Conservation (phyloP, 1,140 invertebrate species). For the Drosophila sp. region DNA sequence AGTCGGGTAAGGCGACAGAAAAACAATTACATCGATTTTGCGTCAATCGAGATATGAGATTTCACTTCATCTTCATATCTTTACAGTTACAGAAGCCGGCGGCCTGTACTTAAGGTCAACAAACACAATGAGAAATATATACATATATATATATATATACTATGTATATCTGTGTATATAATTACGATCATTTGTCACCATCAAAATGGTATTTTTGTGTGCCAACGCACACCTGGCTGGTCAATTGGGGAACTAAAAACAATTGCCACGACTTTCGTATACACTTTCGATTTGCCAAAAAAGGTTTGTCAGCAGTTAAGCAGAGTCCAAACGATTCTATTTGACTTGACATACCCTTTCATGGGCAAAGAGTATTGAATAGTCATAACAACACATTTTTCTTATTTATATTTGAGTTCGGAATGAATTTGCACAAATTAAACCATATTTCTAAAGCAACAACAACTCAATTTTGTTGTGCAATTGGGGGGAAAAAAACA, state of each 20-base stretch:
- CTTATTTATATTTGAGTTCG: conserved; percentile 23
- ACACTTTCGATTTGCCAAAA: no score
- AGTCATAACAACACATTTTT: not conserved
- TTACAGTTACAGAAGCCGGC: conserved; percentile 19
- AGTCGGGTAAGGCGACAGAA: conserved; percentile 12
- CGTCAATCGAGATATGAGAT: not conserved
- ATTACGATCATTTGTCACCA: conserved; percentile 16
- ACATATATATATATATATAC: conserved; percentile 38
- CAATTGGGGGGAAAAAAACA: conserved; percentile 46
- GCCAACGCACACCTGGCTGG: conserved; percentile 50
- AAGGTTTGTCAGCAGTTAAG: no score
- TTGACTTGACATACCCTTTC: no score
- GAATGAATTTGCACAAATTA: conserved; percentile 51
- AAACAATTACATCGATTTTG: not conserved
- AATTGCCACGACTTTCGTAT: not conserved
- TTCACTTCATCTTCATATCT: conserved; percentile 6
- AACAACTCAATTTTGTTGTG: conserved; percentile 41
- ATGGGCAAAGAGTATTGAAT: not conserved
- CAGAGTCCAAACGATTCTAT: no score
- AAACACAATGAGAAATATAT: conserved; percentile 9
- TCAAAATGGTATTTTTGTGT: conserved; percentile 36
- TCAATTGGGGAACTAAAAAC: conserved; percentile 26
- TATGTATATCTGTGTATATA: conserved; percentile 24
- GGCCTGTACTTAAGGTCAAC: conserved; percentile 13
- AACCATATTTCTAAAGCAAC: conserved; percentile 42